Conservation (phyloP, 2,113 vertebrate genomes). For the Prionailurus viverrinus region DNA sequence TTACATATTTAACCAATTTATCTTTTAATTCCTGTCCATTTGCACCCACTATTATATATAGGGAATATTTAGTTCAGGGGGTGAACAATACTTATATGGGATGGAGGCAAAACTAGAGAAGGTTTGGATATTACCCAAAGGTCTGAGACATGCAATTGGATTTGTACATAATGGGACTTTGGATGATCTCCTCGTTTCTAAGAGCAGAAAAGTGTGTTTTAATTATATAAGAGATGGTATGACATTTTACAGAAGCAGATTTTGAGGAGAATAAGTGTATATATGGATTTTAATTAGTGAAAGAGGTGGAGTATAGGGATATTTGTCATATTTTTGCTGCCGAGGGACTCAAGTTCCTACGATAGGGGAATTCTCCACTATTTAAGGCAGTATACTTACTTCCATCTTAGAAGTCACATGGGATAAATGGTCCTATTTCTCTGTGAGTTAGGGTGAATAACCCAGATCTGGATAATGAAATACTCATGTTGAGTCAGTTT, state of each 20-base stretch:
- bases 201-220: not conserved
- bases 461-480: not conserved
- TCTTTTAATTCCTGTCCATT: not conserved
- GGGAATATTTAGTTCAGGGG: not conserved
- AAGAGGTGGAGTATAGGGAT: not conserved
- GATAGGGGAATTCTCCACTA: not conserved
- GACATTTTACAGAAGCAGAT: conserved; percentile 7
- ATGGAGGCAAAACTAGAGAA: not conserved
- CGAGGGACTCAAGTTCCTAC: not conserved
- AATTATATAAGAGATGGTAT: not conserved
- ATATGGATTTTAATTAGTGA: conserved; percentile 14
- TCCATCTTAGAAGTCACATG: not conserved
- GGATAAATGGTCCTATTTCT: not conserved
- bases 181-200: not conserved
- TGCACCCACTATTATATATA: not conserved
- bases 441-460: not conserved
- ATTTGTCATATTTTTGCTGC: not conserved
- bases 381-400: not conserved
- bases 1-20: not conserved
- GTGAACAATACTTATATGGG: not conserved
- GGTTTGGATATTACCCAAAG: not conserved
- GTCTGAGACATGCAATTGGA: not conserved
- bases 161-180: not conserved
- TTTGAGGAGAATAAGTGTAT: not conserved
- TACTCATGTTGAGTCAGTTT: not conserved